phyloP scores from a whole-genome alignment of 2,797 vertebrate genomes.

The Oryzias dopingdopingensis region DNA sequence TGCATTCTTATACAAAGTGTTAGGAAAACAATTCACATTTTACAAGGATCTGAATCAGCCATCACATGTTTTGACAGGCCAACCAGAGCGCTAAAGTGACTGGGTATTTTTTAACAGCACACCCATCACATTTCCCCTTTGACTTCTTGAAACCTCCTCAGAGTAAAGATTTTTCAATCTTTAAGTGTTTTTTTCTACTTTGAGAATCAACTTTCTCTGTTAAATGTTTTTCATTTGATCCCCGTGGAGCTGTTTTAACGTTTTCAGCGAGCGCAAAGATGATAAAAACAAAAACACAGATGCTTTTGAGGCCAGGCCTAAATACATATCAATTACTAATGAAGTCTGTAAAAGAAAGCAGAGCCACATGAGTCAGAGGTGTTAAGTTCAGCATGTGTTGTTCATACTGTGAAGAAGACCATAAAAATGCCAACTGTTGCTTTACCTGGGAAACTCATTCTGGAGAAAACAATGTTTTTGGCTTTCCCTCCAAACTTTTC shows the following conservation, averaged over 20 bases:
- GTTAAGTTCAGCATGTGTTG: conserved; percentile 44
- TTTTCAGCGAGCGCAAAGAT: conserved; percentile 16
- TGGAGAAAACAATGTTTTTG: background rate
- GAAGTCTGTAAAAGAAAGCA: conserved; percentile 49
- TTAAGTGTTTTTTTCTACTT: conserved; percentile 3
- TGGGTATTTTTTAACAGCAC: conserved; percentile 9
- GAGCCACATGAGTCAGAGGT: conserved; percentile 39
- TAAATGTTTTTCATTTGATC: background rate
- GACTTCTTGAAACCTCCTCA: conserved; percentile 7
- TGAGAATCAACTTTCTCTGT: background rate
- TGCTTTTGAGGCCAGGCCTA: conserved; percentile 11
- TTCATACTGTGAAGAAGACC: conserved; percentile 17
- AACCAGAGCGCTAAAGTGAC: conserved; percentile 29
- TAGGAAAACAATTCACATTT: too few relatives aligned
- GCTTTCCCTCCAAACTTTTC: conserved; percentile 1
- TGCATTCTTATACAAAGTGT: too few relatives aligned
- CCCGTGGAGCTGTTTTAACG: background rate
- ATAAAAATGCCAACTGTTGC: conserved; percentile 23
- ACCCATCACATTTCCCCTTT: background rate
- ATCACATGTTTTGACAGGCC: conserved; percentile 56
- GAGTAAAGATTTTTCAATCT: conserved; percentile 3
- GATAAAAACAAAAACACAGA: conserved; percentile 18
- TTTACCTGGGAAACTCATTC: conserved; percentile 21
- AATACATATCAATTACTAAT: conserved; percentile 59
- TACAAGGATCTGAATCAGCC: conserved; percentile 18